Evolutionary conservation across 2,888 invertebrate genomes (phyloP).

Genomic region (Aphidius colemani): DNA sequence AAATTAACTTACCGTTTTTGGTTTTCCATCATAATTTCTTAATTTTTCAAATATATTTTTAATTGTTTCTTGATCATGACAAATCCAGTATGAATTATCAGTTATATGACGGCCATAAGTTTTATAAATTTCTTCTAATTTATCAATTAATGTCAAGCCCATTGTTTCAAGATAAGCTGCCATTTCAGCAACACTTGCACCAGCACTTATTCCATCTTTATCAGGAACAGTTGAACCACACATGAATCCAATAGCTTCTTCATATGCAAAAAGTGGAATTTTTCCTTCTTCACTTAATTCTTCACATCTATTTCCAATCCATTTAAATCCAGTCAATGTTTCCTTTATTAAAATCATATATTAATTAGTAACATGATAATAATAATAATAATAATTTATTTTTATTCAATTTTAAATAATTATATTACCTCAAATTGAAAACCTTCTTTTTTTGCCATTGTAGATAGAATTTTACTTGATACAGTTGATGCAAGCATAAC

Average conservation of each 20-base stretch:
- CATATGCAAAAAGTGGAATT: constrained; percentile 89
- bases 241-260: constrained; percentile 99
- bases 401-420: constrained; percentile 13
- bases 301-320: constrained; percentile 93
- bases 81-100: constrained; percentile 87
- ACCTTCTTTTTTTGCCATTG: constrained; percentile 80
- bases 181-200: constrained; percentile 78
- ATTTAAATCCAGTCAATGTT: constrained; percentile 98
- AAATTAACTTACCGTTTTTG: constrained; percentile 65
- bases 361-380: constrained; percentile 12
- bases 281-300: constrained; percentile 75
- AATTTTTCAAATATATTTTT: constrained; percentile 80
- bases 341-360: constrained; percentile 65
- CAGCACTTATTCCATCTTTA: constrained; percentile 95
- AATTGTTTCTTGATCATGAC: constrained; percentile 74
- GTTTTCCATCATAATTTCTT: constrained; percentile 70
- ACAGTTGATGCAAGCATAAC: constrained; percentile 94
- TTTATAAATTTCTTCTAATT: constrained; percentile 77
- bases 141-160: constrained; percentile 64
- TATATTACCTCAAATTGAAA: constrained; percentile 67
- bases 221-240: constrained; percentile 86
- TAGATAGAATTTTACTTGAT: constrained; percentile 89
- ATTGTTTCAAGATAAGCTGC: constrained; percentile 70
- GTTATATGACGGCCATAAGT: constrained; percentile 88
- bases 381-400: constrained; percentile 5